Evolutionary conservation across 2,113 vertebrate species (phyloP).

Genomic region (Andinoacara biseriatus): DNA sequence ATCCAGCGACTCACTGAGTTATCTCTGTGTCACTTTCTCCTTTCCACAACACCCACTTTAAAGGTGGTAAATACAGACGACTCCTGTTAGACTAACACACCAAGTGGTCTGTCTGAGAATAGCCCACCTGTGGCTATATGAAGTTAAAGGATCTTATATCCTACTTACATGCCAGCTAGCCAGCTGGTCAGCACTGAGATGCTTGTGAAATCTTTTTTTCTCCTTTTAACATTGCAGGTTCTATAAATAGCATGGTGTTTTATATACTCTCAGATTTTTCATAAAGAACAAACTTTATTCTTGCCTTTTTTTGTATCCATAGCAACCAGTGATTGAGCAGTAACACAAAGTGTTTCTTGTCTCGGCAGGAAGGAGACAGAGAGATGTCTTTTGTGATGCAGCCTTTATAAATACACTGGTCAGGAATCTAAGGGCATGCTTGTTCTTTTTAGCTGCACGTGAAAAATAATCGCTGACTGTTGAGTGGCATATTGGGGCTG

Average conservation of each 20-base stretch:
- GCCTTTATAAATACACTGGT: constrained; percentile 22
- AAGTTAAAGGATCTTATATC: constrained; percentile 38
- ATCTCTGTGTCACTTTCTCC: constrained; percentile 58
- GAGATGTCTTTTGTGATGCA: constrained; percentile 37
- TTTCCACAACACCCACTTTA: constrained; percentile 63
- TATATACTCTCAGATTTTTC: constrained; percentile 30
- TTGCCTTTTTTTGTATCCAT: constrained; percentile 65
- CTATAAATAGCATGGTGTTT: constrained; percentile 60
- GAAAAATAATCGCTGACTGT: constrained; percentile 17
- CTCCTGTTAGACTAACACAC: constrained; percentile 28
- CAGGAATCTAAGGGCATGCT: constrained; percentile 5
- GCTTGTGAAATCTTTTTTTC: constrained; percentile 38
- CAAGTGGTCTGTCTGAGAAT: constrained; percentile 39
- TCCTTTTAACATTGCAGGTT: constrained; percentile 20
- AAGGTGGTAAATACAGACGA: constrained; percentile 55
- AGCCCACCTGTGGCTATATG: constrained; percentile 18
- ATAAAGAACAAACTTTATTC: constrained; percentile 49
- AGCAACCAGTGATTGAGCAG: constrained; percentile 58
- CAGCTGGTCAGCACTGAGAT: constrained; percentile 14
- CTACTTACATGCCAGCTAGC: constrained; percentile 37
- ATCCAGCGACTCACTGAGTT: constrained; percentile 58
- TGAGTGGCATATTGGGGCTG: constrained; percentile 22
- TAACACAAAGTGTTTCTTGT: constrained; percentile 52
- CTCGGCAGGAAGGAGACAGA: constrained; percentile 39
- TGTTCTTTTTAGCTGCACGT: neutral